Evolutionary conservation across 2,888 invertebrate species (phyloP), one percentile per base, ranked within the genome.

Genomic region (Balanococcus diminutus): DNA sequence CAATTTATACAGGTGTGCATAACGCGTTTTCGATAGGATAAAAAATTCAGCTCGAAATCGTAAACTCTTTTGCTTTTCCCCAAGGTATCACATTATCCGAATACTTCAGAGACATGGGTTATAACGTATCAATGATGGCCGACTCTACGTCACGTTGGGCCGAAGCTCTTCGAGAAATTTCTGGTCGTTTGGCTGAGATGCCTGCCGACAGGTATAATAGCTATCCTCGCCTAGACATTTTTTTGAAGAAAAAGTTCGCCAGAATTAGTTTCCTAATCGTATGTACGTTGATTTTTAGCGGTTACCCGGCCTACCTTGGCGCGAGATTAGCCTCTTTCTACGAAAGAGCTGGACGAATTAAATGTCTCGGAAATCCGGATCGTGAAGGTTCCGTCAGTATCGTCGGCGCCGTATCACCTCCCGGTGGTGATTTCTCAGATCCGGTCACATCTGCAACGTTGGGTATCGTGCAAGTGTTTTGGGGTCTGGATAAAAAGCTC

Each of bases 71-170:
- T 1, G 16, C 0, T 28, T 31, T 72, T 31, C 14, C 51, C 6
- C 14, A 51, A 94, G 96, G 97, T 89, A 99, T 99, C 91, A 99
- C 99, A 0, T 92, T 99, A n/a, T 98, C 99, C 32, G 99, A 99
- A 91, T 99, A 99, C 92, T 99, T 98, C 95, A 94, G 96, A 89
- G 96, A 96, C 91, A 98, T 98, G 99, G 99, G 99, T 90, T 98
- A 98, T 94, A 97, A 99, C 91, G 99, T 99, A 79, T 98, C 99
- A 88, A 99, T 99, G 99, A 99, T 99, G 99, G 99, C 99, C 87
- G 99, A 99, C 92, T 99, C 99, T 36, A 99, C 99, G 25, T 99
- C 99, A 16, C 97, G 99, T 92, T 99, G 99, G 99, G 99, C 99
- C 87, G 99, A 99, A 91, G 99, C 99, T 89, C 93, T 99, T 91